Evolutionary conservation across 2,888 invertebrate species (phyloP), one percentile per base, ranked within the genome.

Genomic region (Rhodophaea formosa): DNA sequence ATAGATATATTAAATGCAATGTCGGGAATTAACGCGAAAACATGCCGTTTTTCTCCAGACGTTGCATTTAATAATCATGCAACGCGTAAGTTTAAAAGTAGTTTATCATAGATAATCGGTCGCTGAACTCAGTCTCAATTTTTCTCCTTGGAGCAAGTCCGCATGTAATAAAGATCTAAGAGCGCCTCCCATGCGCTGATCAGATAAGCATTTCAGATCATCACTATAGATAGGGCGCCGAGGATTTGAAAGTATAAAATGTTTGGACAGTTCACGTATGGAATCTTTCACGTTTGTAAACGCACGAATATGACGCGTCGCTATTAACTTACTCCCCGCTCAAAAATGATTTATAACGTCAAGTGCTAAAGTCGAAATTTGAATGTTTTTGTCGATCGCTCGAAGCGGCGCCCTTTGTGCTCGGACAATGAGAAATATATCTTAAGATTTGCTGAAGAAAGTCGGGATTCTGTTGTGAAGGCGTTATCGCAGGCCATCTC

Each of bases 161-260:
- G 80, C 85, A 86, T 87, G 84, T 88, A 89, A 89, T 91, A 89
- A 86, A 90, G 90, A 91, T 89, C 89, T 90, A 88, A 87, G 85
- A 79, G 79, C 70, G 72, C 77, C 82, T 83, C 83, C 86, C 83
- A 82, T 81, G 83, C 80, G 77, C 81, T 73, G 88, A 89, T 89
- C 78, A 77, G 88, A 89, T 89, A 89, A 86, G 72, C 71, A 77
- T 75, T 79, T 84, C 86, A 86, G 90, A 90, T 90, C 89, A 85
- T 86, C 89, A 85, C 89, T 80, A 83, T 75, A 84, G 90, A 90
- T 91, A 88, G 81, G 75, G 75, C 76, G 71, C 78, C 75, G 71
- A 76, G 77, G 77, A 90, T 91, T 91, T 91, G 89, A 91, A 90
- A 91, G 90, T 90, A 91, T 91, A 91, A 91, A 89, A 85, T 87